phyloP scores from a whole-genome alignment of 2,113 vertebrate species.

The Hypomesus transpacificus region DNA sequence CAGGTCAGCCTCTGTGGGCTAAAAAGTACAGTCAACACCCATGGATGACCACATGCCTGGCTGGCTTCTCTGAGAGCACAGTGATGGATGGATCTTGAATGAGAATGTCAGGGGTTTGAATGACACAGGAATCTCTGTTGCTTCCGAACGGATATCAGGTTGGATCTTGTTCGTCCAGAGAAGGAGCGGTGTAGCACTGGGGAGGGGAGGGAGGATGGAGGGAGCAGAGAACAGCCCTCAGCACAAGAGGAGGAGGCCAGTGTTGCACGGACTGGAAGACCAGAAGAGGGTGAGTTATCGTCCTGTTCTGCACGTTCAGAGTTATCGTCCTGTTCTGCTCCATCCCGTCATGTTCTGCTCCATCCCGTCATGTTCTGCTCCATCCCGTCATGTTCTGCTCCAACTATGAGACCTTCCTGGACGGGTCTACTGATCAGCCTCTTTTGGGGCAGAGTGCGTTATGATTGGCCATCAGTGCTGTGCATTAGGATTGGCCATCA shows the following conservation, averaged over 20 bases:
- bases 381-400: too few species aligned
- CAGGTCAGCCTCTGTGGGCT: slow-evolving; percentile 50
- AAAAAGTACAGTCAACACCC: slow-evolving; percentile 53
- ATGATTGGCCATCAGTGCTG: slow-evolving; percentile 1
- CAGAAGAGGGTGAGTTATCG: slow-evolving; percentile 90
- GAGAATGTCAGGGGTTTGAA: slow-evolving; percentile 48
- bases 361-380: too few species aligned
- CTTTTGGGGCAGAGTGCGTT: neutral
- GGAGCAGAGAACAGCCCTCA: slow-evolving; percentile 82
- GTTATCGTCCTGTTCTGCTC: neutral
- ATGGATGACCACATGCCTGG: slow-evolving; percentile 34
- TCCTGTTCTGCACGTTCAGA: neutral
- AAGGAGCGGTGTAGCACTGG: slow-evolving; percentile 36
- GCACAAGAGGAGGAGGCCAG: slow-evolving; percentile 84
- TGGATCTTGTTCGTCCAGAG: slow-evolving; percentile 26
- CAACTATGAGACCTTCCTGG: too few species aligned
- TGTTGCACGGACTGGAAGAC: slow-evolving; percentile 92
- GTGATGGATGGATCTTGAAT: slow-evolving; percentile 27
- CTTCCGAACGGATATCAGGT: slow-evolving; percentile 30
- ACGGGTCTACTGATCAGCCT: neutral
- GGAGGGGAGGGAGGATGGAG: slow-evolving; percentile 80
- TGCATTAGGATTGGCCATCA: slow-evolving; percentile 30
- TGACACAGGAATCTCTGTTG: slow-evolving; percentile 54
- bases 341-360: too few species aligned
- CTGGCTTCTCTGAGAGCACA: slow-evolving; percentile 28